Evolutionary conservation across 2,113 vertebrate species (phyloP), one percentile per base, ranked within the genome.

Genomic region (Eupsittula cactorum): DNA sequence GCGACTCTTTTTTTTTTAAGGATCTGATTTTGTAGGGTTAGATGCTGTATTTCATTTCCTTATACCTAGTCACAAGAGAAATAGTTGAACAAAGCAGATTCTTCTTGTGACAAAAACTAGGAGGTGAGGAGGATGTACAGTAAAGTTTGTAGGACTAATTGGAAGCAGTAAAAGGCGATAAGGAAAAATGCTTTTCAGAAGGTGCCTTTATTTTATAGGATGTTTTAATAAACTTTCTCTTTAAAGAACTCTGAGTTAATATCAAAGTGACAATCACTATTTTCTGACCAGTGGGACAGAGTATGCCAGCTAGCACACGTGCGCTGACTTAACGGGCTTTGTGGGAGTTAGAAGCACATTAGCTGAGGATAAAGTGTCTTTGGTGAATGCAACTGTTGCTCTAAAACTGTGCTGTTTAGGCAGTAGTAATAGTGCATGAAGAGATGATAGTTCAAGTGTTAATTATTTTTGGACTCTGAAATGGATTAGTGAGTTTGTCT

Each of bases 31-130:
- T 83, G 57, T 49, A 42, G 82, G 17, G 47, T 73, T 29, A 79
- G 65, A 33, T 27, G 64, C 5, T 44, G 33, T 60, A 27, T 77
- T 96, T 78, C 5, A 60, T 94, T 89, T 93, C 27, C 37, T 86
- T 89, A 64, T 52, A 69, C 59, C 68, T 97, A 86, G 29, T 95
- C 86, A 83, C 53, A 67, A 91, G 84, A 90, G 31, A 95, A 96
- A 70, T 41, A 70, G 25, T 16, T 82, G 35, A 41, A 29, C 35
- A 62, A 68, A 93, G 35, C 18, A 65, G 65, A 44, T 84, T 28
- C 24, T 81, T 90, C 35, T 57, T 64, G 55, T 76, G 80, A 68
- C 47, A 64, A 81, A 85, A 88, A 14, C 25, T 68, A 46, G 65
- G 42, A 39, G 18, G 6, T 52, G 41, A 62, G 88, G 84, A 63